phyloP scores from a whole-genome alignment of 2,113 vertebrate genomes.

The Malurus melanocephalus region DNA sequence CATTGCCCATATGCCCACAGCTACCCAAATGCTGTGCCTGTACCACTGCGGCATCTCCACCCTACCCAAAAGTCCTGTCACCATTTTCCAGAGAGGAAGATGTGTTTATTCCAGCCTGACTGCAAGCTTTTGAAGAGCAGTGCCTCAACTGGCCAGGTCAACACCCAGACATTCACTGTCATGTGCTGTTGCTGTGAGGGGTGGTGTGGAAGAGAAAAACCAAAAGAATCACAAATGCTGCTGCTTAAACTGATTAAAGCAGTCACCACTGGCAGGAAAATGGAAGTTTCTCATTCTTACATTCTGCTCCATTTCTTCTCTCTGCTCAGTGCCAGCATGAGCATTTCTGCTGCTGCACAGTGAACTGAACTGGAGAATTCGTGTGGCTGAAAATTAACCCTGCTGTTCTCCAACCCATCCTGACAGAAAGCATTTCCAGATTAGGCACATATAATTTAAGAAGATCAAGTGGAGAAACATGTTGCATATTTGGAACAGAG shows the following conservation, averaged over 20 bases:
- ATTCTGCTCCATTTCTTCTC: not conserved
- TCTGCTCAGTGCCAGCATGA: not conserved
- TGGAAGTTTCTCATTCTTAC: not conserved
- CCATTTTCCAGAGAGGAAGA: not conserved
- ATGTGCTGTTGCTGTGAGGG: fast-evolving
- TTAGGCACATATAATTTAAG: not conserved
- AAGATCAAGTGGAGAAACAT: not conserved
- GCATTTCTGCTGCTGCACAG: not conserved
- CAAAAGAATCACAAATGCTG: not conserved
- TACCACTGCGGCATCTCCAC: not conserved
- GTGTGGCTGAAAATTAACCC: not conserved
- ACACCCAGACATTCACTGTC: not conserved
- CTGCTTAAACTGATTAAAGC: not conserved
- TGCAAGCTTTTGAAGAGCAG: not conserved
- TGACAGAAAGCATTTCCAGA: not conserved
- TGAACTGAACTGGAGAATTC: not conserved
- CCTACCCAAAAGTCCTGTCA: not conserved
- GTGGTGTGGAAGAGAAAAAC: too few species aligned
- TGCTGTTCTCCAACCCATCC: not conserved
- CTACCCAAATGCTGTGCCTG: not conserved
- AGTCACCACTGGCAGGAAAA: not conserved
- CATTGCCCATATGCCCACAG: fast-evolving
- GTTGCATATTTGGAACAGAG: not conserved
- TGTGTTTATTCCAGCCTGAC: not conserved
- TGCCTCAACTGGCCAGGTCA: not conserved